phyloP scores from a whole-genome alignment of 1,140 invertebrate genomes.

The Subanguina moxae region DNA sequence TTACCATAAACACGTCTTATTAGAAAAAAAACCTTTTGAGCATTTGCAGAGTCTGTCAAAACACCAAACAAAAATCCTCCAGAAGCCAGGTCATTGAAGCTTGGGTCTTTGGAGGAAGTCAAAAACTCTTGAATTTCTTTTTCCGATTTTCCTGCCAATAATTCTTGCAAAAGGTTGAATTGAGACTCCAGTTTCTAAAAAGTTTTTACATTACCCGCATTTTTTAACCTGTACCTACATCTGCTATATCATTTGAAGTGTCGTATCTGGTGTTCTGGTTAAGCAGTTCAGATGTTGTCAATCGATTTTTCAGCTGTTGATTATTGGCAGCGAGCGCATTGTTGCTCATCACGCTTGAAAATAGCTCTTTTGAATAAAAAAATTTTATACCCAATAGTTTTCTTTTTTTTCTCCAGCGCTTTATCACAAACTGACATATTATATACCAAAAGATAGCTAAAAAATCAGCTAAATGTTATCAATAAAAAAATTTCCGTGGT shows the following conservation, averaged over 20 bases:
- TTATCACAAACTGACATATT: no score
- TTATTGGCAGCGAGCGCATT: no score
- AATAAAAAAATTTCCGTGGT: no score
- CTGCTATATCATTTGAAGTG: not conserved
- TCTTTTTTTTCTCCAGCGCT: no score
- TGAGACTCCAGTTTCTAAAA: slow-evolving; percentile 24
- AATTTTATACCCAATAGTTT: no score
- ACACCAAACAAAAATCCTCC: slow-evolving; percentile 23
- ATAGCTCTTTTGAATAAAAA: no score
- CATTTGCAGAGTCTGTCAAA: slow-evolving; percentile 24
- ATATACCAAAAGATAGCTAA: no score
- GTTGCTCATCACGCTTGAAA: no score
- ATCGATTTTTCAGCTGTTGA: not conserved
- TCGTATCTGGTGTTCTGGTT: not conserved
- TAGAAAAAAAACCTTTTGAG: slow-evolving; percentile 24
- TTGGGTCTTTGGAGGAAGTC: not conserved
- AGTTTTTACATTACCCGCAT: not conserved
- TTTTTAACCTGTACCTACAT: not conserved
- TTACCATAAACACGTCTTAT: not conserved
- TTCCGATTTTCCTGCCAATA: slow-evolving; percentile 15
- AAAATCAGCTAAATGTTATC: no score
- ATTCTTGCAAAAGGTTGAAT: slow-evolving; percentile 25
- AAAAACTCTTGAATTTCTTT: slow-evolving; percentile 21
- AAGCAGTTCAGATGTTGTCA: not conserved
- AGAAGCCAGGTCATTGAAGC: slow-evolving; percentile 21